Evolutionary conservation across 2,888 invertebrate species (phyloP).

Genomic region (Tetragonisca angustula): DNA sequence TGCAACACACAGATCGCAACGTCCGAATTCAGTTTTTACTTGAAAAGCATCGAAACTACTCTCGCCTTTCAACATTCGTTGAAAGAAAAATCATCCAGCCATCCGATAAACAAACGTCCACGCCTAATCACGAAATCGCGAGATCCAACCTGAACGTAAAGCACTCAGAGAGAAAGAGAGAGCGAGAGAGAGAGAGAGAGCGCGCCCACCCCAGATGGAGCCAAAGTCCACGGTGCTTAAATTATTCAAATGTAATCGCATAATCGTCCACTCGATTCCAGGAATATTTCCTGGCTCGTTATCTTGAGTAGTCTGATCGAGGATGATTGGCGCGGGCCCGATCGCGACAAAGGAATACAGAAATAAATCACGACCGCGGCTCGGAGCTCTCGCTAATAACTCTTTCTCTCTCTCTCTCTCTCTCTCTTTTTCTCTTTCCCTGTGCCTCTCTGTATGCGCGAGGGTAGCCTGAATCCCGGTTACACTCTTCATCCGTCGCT

Average conservation of each 20-base stretch:
- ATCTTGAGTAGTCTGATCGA: slow-evolving; percentile 65
- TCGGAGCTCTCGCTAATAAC: slow-evolving; percentile 71
- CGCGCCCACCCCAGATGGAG: not conserved
- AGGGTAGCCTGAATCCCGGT: slow-evolving; percentile 63
- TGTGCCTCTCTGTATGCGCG: slow-evolving; percentile 35
- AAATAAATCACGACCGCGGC: slow-evolving; percentile 61
- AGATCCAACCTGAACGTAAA: not conserved
- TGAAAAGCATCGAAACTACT: accelerated
- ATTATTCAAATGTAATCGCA: slow-evolving; percentile 64
- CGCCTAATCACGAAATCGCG: not conserved
- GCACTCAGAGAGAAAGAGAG: not conserved
- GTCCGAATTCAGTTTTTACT: not conserved
- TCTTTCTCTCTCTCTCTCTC: not conserved
- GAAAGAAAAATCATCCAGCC: too few species aligned
- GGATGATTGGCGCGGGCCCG: slow-evolving; percentile 18
- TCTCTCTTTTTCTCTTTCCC: slow-evolving; percentile 21
- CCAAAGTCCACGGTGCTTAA: slow-evolving; percentile 2
- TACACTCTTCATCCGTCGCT: slow-evolving; percentile 50
- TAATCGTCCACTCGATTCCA: slow-evolving; percentile 34
- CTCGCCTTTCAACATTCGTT: not conserved
- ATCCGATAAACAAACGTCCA: not conserved
- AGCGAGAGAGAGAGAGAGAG: not conserved
- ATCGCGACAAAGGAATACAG: slow-evolving; percentile 68
- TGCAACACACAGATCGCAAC: not conserved
- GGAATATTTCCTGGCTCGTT: slow-evolving; percentile 58